Conservation (phyloP, 2,888 invertebrate species). For the Tricholauxania praeusta region DNA sequence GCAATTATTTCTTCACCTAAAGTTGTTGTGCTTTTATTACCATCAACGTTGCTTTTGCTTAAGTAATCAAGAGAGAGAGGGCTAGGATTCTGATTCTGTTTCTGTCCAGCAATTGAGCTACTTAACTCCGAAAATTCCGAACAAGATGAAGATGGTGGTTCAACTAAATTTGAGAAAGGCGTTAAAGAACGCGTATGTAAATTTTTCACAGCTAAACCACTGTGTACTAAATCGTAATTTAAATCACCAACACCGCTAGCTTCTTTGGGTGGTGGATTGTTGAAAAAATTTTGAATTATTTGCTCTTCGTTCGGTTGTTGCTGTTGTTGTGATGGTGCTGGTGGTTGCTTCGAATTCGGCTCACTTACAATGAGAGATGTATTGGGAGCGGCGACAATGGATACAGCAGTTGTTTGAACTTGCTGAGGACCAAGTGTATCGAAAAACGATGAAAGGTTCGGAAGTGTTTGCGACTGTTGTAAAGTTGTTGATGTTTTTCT, state of each 20-base stretch:
- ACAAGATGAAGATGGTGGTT: constrained; percentile 66
- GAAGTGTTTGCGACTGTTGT: constrained; percentile 38
- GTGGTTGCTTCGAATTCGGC: constrained; percentile 32
- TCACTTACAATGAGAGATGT: background rate
- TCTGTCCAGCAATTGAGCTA: constrained; percentile 41
- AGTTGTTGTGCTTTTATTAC: too few species aligned
- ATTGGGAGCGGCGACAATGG: background rate
- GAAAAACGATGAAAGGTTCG: constrained; percentile 55
- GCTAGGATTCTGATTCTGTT: constrained; percentile 43
- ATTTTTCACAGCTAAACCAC: constrained; percentile 56
- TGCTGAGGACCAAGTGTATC: constrained; percentile 51
- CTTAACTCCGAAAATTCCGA: constrained; percentile 64
- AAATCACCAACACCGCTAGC: constrained; percentile 60
- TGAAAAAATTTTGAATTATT: constrained; percentile 66
- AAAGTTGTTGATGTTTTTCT: constrained; percentile 27
- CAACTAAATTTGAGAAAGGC: constrained; percentile 63
- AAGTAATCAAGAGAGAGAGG: background rate
- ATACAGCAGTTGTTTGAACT: background rate
- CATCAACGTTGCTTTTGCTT: too few species aligned
- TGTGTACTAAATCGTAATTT: constrained; percentile 65
- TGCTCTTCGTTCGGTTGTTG: constrained; percentile 57
- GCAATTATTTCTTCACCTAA: constrained; percentile 8
- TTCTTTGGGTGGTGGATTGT: constrained; percentile 65
- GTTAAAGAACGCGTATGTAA: constrained; percentile 60
- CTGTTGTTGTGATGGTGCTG: constrained; percentile 36